These are phyloP conservation scores for Rhincodon typus DNA, from an alignment of 2,797 vertebrate genomes.

Conservation along the genomic window DNA sequence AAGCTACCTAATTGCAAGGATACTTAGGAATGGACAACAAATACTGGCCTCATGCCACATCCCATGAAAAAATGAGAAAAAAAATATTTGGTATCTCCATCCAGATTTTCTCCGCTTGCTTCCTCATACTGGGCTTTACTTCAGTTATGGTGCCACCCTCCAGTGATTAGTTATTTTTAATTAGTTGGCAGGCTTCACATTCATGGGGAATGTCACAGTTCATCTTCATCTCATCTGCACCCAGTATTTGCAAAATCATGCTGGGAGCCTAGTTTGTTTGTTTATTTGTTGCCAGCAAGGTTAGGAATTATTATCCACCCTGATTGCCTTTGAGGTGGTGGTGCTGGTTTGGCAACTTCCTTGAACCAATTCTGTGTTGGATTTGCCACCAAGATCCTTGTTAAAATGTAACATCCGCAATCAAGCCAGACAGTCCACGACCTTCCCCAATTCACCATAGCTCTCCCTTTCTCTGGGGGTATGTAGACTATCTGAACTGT, in stretches of 20 bases:
- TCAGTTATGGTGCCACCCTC: background rate
- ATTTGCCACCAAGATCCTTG: background rate
- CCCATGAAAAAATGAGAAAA: background rate
- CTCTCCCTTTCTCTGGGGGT: background rate
- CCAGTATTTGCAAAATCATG: background rate
- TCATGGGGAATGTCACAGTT: background rate
- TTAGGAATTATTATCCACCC: background rate
- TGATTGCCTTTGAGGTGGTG: background rate
- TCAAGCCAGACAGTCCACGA: background rate
- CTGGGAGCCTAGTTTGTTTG: background rate
- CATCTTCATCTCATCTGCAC: background rate
- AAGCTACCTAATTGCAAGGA: too few species aligned
- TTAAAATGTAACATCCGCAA: background rate
- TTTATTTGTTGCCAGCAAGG: background rate
- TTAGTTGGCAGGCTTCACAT: background rate
- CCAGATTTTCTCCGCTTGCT: background rate
- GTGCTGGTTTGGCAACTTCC: background rate
- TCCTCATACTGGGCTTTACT: background rate
- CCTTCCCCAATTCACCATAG: background rate
- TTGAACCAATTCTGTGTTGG: background rate
- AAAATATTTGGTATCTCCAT: background rate
- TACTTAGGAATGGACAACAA: too few species aligned
- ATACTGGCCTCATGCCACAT: too few species aligned
- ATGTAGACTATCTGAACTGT: background rate
- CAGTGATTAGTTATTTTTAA: background rate